Conservation (phyloP, 2,888 invertebrate genomes). For the Erpobdella octoculata region DNA sequence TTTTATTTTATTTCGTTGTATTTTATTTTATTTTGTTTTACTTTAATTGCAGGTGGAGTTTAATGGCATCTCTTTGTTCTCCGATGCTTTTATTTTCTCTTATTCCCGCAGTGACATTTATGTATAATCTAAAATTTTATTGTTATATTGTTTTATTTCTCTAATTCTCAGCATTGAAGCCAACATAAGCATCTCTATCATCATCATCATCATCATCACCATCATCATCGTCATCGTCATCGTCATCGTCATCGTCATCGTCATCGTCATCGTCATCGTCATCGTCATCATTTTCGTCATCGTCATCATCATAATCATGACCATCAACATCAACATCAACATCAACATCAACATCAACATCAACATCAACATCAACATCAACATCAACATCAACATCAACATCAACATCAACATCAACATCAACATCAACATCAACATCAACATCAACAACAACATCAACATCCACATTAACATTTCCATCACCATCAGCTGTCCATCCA, state of each 20-base stretch:
- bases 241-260: conserved; percentile 8
- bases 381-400: neutral
- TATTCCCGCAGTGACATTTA: no score
- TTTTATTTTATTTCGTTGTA: no score
- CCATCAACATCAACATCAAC: conserved; percentile 9
- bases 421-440: neutral
- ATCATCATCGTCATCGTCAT: neutral
- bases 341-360: conserved; percentile 13
- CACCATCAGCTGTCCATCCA: neutral
- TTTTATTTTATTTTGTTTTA: no score
- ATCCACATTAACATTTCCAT: neutral
- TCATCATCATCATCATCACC: conserved; percentile 8
- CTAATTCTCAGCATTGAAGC: no score
- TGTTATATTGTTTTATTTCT: no score
- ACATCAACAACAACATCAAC: neutral
- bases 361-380: neutral
- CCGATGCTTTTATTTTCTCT: no score
- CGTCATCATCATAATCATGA: conserved; percentile 15
- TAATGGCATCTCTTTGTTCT: no score
- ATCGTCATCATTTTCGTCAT: neutral
- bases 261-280: neutral
- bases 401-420: neutral
- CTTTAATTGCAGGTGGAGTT: no score
- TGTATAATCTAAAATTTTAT: no score
- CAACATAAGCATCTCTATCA: neutral